phyloP scores from a whole-genome alignment of 2,797 vertebrate species.

The Telmatherina bonti region DNA sequence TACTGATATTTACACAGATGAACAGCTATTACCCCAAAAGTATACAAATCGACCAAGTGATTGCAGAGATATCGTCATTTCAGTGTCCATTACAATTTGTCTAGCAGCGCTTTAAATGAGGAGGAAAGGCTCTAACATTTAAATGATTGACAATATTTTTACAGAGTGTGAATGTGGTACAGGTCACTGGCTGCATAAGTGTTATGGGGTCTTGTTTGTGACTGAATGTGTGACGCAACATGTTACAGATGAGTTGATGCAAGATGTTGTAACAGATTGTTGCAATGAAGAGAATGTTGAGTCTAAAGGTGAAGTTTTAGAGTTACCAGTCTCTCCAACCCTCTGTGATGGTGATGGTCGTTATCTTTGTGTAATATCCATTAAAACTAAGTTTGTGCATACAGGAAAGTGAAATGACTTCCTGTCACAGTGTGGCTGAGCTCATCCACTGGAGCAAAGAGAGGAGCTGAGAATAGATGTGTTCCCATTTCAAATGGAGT shows the following conservation, averaged over 20 bases:
- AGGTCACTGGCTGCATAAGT: slow-evolving; percentile 3
- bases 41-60: no score
- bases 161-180: neutral
- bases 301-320: neutral
- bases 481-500: neutral
- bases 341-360: neutral
- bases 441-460: neutral
- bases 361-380: neutral
- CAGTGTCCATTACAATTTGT: no score
- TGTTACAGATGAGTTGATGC: neutral
- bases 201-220: neutral
- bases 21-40: no score
- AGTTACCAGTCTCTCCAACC: slow-evolving; percentile 2
- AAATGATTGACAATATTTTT: neutral
- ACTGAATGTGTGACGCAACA: neutral
- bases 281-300: slow-evolving; percentile 1
- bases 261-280: slow-evolving; percentile 1
- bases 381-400: neutral
- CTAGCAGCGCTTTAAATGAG: no score
- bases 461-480: neutral
- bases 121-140: no score
- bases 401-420: neutral
- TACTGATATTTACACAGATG: no score
- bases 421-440: neutral
- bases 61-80: no score